phyloP scores from a whole-genome alignment of 2,888 invertebrate species.

The Ditylenchus weischeri region DNA sequence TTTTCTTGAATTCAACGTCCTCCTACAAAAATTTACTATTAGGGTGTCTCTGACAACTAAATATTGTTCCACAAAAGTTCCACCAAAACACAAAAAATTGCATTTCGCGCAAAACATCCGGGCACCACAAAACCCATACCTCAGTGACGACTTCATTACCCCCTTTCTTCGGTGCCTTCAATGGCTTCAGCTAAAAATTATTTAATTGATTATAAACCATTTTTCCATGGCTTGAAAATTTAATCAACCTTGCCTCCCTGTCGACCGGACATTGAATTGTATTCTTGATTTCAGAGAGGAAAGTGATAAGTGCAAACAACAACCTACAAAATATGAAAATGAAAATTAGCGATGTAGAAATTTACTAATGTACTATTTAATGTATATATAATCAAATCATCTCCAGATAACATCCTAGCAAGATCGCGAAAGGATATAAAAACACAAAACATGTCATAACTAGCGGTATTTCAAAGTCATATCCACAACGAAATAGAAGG shows the following conservation, averaged over 20 bases:
- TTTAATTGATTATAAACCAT: neutral
- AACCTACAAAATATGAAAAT: too few relatives aligned
- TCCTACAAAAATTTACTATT: slow-evolving; percentile 33
- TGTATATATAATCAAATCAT: too few relatives aligned
- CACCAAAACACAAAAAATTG: neutral
- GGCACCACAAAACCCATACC: slow-evolving; percentile 29
- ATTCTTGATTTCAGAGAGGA: too few relatives aligned
- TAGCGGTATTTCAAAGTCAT: too few relatives aligned
- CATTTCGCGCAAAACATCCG: neutral
- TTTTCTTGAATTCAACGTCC: slow-evolving; percentile 57
- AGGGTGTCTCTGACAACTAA: neutral
- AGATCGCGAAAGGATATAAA: too few relatives aligned
- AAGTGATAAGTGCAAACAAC: too few relatives aligned
- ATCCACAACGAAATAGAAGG: too few relatives aligned
- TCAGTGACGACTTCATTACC: slow-evolving; percentile 45
- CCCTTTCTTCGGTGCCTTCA: slow-evolving; percentile 52
- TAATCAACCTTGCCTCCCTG: slow-evolving; percentile 49
- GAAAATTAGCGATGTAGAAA: too few relatives aligned
- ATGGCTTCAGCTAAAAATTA: slow-evolving; percentile 42
- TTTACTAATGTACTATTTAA: too few relatives aligned
- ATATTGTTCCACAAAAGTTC: too few relatives aligned
- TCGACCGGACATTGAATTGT: slow-evolving; percentile 47
- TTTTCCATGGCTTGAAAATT: neutral
- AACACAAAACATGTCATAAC: too few relatives aligned
- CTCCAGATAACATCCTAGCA: too few relatives aligned